Conservation (phyloP, 2,113 vertebrate genomes). For the human (Homo sapiens) region GRCh38 chr5:5319001-5319500, state of each 20-base stretch:
- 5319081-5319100: constrained; percentile 89
- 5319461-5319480: background rate
- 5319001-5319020: background rate
- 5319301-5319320: accelerated
- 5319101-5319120: constrained; percentile 92
- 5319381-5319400: background rate
- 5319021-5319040: constrained; percentile 79
- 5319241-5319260: background rate
- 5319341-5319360: accelerated
- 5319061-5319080: constrained; percentile 91
- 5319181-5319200: background rate
- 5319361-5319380: background rate
- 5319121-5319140: constrained; percentile 87
- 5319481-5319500: background rate
- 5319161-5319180: accelerated
- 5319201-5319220: background rate
- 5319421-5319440: accelerated
- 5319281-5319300: accelerated
- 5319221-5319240: background rate
- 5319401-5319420: accelerated
- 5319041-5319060: constrained; percentile 90
- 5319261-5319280: background rate
- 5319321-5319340: accelerated
- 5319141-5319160: accelerated
- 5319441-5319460: background rate